Conservation (phyloP, 2,888 invertebrate species). For the Caradrina kadenii region DNA sequence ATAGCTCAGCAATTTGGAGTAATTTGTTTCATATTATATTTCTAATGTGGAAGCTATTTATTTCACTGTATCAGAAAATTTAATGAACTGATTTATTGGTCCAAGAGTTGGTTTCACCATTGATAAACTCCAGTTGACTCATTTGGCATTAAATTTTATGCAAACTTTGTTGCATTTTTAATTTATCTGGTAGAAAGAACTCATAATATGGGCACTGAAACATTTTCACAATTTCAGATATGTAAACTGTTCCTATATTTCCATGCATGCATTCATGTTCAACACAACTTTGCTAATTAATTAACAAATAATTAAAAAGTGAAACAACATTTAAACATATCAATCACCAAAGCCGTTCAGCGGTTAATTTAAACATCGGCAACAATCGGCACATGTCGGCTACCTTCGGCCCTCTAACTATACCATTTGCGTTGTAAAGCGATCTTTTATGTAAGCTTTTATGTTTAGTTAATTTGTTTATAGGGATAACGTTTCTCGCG, state of each 20-base stretch:
- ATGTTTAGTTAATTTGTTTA: slow-evolving; percentile 74
- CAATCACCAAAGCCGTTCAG: slow-evolving; percentile 1
- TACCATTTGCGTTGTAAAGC: slow-evolving; percentile 51
- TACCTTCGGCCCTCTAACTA: slow-evolving; percentile 43
- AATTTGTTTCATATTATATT: slow-evolving; percentile 32
- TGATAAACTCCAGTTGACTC: neutral
- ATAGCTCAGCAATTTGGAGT: slow-evolving; percentile 33
- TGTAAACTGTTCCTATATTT: neutral
- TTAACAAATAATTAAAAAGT: neutral
- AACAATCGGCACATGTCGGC: slow-evolving; percentile 44
- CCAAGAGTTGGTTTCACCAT: neutral
- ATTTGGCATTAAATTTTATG: neutral
- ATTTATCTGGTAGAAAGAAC: neutral
- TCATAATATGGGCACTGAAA: too few relatives aligned
- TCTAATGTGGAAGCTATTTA: slow-evolving; percentile 35
- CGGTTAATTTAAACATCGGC: slow-evolving; percentile 54
- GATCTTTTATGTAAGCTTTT: slow-evolving; percentile 60
- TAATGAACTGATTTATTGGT: slow-evolving; percentile 22
- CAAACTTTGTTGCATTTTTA: neutral
- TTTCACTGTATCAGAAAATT: slow-evolving; percentile 8
- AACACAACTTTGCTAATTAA: neutral
- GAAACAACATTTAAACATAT: neutral
- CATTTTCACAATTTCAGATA: neutral
- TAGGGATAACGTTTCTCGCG: slow-evolving; percentile 59
- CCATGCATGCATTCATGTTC: neutral